phyloP scores from a whole-genome alignment of 2,113 vertebrate genomes.

The Lampris incognitus region DNA sequence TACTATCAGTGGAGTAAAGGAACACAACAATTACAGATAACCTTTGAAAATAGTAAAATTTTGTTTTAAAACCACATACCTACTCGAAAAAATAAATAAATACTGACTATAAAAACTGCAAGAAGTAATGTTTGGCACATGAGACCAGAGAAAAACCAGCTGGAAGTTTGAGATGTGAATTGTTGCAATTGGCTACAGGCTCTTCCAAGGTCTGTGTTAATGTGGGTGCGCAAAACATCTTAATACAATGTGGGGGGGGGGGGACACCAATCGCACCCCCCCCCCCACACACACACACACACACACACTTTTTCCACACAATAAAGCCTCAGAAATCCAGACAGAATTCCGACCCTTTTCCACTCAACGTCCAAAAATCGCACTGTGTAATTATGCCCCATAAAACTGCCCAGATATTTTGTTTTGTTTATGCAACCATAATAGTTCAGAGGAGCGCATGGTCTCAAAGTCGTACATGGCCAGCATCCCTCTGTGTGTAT shows the following conservation, averaged over 20 bases:
- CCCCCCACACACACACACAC: not conserved
- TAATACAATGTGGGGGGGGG: constrained; percentile 43
- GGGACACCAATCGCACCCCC: constrained; percentile 41
- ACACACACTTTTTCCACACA: not conserved
- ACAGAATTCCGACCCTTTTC: constrained; percentile 10
- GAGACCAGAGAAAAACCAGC: constrained; percentile 63
- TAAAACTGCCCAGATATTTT: not conserved
- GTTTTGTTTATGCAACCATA: constrained; percentile 16
- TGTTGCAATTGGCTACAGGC: constrained; percentile 39
- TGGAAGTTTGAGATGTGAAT: constrained; percentile 44
- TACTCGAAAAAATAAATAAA: constrained; percentile 79
- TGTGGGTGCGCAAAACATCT: constrained; percentile 58
- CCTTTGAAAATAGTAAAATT: constrained; percentile 65
- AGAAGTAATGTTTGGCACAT: constrained; percentile 75
- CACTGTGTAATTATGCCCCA: constrained; percentile 9
- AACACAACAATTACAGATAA: constrained; percentile 56
- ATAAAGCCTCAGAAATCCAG: constrained; percentile 25
- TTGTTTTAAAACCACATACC: constrained; percentile 64
- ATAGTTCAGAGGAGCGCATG: constrained; percentile 57
- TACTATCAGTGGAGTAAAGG: constrained; percentile 55
- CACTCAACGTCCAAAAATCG: constrained; percentile 62
- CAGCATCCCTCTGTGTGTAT: constrained; percentile 10
- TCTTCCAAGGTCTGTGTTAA: constrained; percentile 49
- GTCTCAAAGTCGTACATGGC: constrained; percentile 13
- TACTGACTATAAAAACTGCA: constrained; percentile 75